phyloP scores from a whole-genome alignment of 2,113 vertebrate species.

The Oryzias melastigma region DNA sequence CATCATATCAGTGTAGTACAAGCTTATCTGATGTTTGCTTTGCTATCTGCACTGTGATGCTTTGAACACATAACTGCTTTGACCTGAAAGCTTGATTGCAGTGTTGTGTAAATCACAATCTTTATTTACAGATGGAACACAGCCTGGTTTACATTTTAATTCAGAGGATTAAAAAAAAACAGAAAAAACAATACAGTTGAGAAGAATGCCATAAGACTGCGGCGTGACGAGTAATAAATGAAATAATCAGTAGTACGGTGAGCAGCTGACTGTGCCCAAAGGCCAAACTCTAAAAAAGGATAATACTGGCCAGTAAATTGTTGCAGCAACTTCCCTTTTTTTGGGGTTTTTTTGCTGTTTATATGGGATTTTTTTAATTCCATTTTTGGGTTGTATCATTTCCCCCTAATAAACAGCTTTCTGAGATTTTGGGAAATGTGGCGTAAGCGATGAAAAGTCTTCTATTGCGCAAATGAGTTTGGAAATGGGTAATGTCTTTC shows the following conservation, averaged over 20 bases:
- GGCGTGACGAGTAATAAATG: slow-evolving; percentile 2
- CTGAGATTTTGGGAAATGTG: slow-evolving; percentile 18
- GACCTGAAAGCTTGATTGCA: slow-evolving; percentile 27
- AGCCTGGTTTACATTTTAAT: neutral
- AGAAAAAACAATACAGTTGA: neutral
- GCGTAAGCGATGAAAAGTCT: slow-evolving; percentile 1
- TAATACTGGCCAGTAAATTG: too few relatives aligned
- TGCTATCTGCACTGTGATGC: slow-evolving; percentile 13
- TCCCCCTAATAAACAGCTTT: neutral
- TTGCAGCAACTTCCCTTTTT: neutral
- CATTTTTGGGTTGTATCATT: too few relatives aligned
- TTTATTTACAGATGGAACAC: slow-evolving; percentile 26
- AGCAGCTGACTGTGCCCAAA: neutral
- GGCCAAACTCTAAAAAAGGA: neutral
- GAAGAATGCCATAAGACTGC: neutral
- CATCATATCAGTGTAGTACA: neutral
- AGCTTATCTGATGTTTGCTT: neutral
- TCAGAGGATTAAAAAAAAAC: neutral
- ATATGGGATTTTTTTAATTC: neutral
- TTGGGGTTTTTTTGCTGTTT: neutral
- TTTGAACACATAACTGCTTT: slow-evolving; percentile 7
- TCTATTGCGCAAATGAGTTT: neutral
- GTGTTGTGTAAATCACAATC: slow-evolving; percentile 39
- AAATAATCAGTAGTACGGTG: neutral
- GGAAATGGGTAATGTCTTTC: neutral